Conservation (phyloP, 2,113 vertebrate genomes). For the Hyla sarda region DNA sequence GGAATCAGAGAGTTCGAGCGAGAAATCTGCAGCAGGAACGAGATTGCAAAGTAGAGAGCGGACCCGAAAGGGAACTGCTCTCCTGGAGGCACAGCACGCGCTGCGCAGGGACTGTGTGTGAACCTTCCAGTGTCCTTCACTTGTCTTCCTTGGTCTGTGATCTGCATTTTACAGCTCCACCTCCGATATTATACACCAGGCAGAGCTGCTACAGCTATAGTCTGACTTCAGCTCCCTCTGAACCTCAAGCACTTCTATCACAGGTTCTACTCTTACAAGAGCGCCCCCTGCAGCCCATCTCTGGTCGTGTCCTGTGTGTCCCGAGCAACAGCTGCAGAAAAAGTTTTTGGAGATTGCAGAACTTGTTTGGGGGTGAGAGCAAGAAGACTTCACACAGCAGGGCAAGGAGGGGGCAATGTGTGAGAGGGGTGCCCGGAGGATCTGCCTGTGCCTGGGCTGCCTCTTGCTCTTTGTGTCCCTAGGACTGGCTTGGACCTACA, state of each 20-base stretch:
- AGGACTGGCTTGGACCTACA: conserved; percentile 84
- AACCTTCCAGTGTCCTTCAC: conserved; percentile 45
- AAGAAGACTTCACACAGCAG: conserved; percentile 19
- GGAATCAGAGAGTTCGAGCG: too few relatives aligned
- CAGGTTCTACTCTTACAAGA: neutral
- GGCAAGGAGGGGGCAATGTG: conserved; percentile 50
- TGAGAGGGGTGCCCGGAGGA: conserved; percentile 62
- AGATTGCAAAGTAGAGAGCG: neutral
- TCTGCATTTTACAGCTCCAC: neutral
- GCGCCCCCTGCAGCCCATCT: conserved; percentile 41
- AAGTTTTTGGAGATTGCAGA: neutral
- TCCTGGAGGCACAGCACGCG: neutral
- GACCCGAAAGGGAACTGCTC: neutral
- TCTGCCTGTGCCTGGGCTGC: conserved; percentile 68
- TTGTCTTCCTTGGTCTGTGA: conserved; percentile 38
- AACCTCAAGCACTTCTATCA: neutral
- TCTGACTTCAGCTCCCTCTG: neutral
- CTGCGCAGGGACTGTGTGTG: conserved; percentile 3
- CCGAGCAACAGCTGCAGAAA: neutral
- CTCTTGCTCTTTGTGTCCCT: conserved; percentile 77
- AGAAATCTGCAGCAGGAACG: neutral
- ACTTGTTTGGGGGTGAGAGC: neutral
- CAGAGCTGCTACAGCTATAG: neutral
- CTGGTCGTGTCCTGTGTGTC: neutral
- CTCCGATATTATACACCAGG: neutral